Evolutionary conservation across 1,140 invertebrate species (phyloP).

Genomic region (Myzus persicae): DNA sequence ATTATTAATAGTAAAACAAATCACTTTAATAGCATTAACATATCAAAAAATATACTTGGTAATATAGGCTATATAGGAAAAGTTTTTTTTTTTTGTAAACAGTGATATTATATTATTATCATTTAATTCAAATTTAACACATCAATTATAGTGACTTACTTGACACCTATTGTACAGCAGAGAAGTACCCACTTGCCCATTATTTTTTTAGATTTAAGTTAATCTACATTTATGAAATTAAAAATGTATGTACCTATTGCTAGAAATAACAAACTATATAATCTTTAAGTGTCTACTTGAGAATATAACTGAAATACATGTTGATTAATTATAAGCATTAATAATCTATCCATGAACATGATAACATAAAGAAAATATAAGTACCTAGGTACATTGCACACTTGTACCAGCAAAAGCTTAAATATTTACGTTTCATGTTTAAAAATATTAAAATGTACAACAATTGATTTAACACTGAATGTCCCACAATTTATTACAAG

Average conservation of each 20-base stretch:
- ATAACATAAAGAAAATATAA: not conserved
- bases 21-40: too few relatives aligned
- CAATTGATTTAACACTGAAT: not conserved
- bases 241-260: not conserved
- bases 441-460: not conserved
- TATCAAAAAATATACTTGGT: too few relatives aligned
- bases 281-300: not conserved
- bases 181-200: too few relatives aligned
- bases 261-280: not conserved
- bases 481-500: not conserved
- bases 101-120: too few relatives aligned
- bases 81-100: too few relatives aligned
- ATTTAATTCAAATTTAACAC: too few relatives aligned
- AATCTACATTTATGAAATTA: not conserved
- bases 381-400: not conserved
- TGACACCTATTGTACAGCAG: too few relatives aligned
- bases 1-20: too few relatives aligned
- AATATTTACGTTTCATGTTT: not conserved
- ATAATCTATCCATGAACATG: not conserved
- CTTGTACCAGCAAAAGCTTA: not conserved
- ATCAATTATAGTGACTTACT: too few relatives aligned
- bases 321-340: slow-evolving; percentile 5
- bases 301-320: not conserved
- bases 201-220: not conserved
- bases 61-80: too few relatives aligned